phyloP scores from a whole-genome alignment of 2,888 invertebrate genomes.

The Diploptera punctata region DNA sequence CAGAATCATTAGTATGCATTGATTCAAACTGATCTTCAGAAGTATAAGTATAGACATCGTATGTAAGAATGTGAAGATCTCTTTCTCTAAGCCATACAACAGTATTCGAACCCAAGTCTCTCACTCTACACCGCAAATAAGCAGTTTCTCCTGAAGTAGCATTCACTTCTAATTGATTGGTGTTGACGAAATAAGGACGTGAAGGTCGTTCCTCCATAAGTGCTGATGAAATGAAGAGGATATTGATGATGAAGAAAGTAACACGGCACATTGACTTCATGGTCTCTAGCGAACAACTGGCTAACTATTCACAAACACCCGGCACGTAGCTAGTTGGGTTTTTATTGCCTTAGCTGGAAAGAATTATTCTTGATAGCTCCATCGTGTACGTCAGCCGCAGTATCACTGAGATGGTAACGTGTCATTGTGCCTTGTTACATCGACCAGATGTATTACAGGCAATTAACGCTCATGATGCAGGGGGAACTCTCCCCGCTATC shows the following conservation, averaged over 20 bases:
- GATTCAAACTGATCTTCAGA: conserved; percentile 1
- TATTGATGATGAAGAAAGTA: not conserved
- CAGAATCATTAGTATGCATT: not conserved
- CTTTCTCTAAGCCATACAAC: not conserved
- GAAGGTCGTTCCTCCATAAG: not conserved
- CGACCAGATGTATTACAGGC: too few species aligned
- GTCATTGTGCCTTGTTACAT: too few species aligned
- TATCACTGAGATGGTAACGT: too few species aligned
- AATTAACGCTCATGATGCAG: too few species aligned
- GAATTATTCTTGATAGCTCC: conserved; percentile 1
- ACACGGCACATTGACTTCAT: not conserved
- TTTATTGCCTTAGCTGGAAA: too few species aligned
- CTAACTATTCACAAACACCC: not conserved
- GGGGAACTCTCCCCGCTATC: too few species aligned
- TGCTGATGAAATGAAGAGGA: not conserved
- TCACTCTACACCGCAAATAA: not conserved
- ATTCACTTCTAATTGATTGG: not conserved
- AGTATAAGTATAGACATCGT: not conserved
- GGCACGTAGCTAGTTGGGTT: not conserved
- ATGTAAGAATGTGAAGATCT: not conserved
- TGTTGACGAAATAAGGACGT: not conserved
- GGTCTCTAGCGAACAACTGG: not conserved
- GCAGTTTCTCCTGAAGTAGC: not conserved
- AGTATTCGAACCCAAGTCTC: not conserved
- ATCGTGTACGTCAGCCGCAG: not conserved